These are phyloP conservation scores for Crotalus tigris DNA, from an alignment of 2,113 vertebrate species.

Conservation along the genomic window DNA sequence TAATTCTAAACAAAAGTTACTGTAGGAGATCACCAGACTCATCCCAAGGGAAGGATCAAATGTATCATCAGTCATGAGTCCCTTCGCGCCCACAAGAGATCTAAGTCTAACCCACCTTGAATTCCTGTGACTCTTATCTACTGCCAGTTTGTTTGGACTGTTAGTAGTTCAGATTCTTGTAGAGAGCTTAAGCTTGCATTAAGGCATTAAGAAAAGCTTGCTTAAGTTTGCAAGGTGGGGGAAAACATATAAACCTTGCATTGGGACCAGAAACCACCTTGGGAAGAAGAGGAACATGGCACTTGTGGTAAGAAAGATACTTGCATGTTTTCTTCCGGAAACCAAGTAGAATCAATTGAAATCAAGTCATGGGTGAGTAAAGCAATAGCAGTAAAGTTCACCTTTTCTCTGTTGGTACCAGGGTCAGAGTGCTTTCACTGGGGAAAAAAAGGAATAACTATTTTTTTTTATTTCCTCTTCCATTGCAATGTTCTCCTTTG, in stretches of 20 bases:
- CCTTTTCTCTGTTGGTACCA: not conserved
- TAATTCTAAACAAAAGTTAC: not conserved
- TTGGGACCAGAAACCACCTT: not conserved
- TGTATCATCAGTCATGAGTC: not conserved
- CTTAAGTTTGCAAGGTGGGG: not conserved
- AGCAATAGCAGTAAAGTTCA: not conserved
- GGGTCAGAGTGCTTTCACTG: not conserved
- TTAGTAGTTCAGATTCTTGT: not conserved
- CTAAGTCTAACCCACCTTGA: not conserved
- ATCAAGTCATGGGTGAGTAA: not conserved
- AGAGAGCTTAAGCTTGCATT: not conserved
- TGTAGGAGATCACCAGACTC: not conserved
- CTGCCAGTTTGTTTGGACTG: not conserved
- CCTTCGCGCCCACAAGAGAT: not conserved
- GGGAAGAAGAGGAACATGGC: not conserved
- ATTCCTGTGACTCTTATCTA: not conserved
- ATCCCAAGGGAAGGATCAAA: not conserved
- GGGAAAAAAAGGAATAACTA: not conserved
- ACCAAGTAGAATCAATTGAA: not conserved
- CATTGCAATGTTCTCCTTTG: not conserved
- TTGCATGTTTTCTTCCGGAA: not conserved
- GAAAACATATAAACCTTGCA: not conserved
- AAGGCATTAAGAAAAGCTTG: not conserved
- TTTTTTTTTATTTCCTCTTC: not conserved
- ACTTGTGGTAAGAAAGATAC: not conserved